Conservation (phyloP, 2,797 vertebrate species). For the Petrocephalus schoutedeni region DNA sequence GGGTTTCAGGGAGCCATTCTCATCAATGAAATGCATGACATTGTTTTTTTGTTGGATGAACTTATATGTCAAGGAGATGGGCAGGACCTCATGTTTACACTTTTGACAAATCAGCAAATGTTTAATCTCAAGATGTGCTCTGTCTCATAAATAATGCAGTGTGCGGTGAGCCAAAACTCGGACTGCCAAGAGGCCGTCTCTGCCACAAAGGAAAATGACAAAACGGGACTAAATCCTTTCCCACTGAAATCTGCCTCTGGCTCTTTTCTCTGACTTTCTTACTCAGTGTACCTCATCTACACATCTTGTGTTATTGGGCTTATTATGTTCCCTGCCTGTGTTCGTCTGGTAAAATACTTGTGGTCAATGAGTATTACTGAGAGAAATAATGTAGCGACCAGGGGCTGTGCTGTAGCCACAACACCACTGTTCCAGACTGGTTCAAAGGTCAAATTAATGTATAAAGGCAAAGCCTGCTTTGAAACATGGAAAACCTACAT, state of each 20-base stretch:
- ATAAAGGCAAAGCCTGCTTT: not conserved
- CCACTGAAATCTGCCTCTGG: conserved; percentile 2
- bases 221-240: conserved; percentile 42
- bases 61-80: conserved; percentile 76
- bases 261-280: conserved; percentile 20
- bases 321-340: conserved; percentile 13
- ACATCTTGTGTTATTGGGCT: conserved; percentile 17
- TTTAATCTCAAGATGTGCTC: conserved; percentile 77
- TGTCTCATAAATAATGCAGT: conserved; percentile 81
- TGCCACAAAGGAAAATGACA: conserved; percentile 31
- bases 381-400: not conserved
- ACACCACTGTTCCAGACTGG: not conserved
- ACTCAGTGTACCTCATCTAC: conserved; percentile 28
- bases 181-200: conserved; percentile 45
- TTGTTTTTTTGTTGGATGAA: conserved; percentile 68
- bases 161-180: conserved; percentile 38
- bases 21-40: conserved; percentile 73
- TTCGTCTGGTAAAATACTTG: conserved; percentile 20
- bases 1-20: conserved; percentile 55
- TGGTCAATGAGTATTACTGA: conserved; percentile 7
- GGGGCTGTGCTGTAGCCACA: not conserved
- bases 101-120: conserved; percentile 88
- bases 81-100: conserved; percentile 74
- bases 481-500: not conserved
- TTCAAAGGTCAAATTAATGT: not conserved